These are phyloP conservation scores for Diadegma fenestrale DNA, from an alignment of 2,888 invertebrate species.

Conservation along the genomic window DNA sequence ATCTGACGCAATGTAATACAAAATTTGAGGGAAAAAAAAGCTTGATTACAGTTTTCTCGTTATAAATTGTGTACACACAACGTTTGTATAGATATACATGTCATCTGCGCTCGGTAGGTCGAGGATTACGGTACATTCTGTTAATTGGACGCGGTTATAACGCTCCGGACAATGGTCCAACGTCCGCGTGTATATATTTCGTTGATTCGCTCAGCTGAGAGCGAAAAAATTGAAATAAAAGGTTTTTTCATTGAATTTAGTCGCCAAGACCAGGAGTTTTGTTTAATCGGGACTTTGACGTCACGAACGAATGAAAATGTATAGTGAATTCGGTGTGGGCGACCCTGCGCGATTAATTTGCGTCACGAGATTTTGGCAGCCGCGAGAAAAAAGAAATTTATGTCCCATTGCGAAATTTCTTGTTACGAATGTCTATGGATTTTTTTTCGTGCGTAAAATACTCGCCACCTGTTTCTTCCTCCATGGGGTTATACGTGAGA, in stretches of 20 bases:
- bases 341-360: background rate
- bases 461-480: constrained; percentile 34
- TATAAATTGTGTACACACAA: background rate
- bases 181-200: constrained; percentile 15
- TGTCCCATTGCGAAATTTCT: background rate
- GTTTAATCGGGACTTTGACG: background rate
- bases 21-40: background rate
- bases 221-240: background rate
- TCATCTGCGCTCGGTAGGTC: constrained; percentile 37
- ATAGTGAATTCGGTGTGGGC: too few species aligned
- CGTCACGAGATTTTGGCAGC: constrained; percentile 42
- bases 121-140: constrained; percentile 65
- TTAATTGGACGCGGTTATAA: constrained; percentile 66
- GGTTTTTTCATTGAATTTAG: background rate
- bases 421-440: background rate
- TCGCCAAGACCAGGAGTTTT: background rate
- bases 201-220: background rate
- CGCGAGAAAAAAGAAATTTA: constrained; percentile 27
- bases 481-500: constrained; percentile 35
- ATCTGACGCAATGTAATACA: background rate
- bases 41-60: constrained; percentile 20
- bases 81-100: constrained; percentile 12
- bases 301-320: background rate
- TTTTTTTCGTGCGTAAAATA: background rate
- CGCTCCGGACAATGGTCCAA: constrained; percentile 59